A percentile compares a stretch with the other conserved stretches of the same genome.
These are phyloP conservation scores for Scaptomyza tumidula DNA, from an alignment of 2,888 invertebrate species.

Conservation along the genomic window DNA sequence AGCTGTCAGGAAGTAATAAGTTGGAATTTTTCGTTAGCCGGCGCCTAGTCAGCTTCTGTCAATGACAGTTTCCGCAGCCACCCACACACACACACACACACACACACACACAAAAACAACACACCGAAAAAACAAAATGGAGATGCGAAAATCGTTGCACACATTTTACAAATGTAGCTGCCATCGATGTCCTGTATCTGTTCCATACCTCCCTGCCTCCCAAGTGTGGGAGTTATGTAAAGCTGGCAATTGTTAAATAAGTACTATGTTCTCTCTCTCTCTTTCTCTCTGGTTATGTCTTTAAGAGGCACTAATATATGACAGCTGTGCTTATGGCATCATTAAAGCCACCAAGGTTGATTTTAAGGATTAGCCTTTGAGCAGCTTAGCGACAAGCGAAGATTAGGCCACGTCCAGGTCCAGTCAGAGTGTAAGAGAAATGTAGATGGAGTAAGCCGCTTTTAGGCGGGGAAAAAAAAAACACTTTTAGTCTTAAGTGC, in stretches of 20 bases:
- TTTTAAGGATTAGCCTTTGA: conserved; percentile 67
- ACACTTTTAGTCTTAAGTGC: neutral
- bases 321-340: conserved; percentile 57
- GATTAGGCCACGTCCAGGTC: conserved; percentile 33
- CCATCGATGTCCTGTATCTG: conserved; percentile 18
- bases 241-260: conserved; percentile 43
- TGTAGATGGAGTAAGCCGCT: conserved; percentile 23
- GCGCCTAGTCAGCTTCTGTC: conserved; percentile 69
- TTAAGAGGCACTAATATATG: neutral
- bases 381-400: conserved; percentile 63
- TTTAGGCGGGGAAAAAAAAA: conserved; percentile 27
- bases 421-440: neutral
- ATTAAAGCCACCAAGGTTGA: conserved; percentile 67
- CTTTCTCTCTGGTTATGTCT: too few relatives aligned
- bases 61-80: conserved; percentile 71
- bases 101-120: conserved; percentile 5
- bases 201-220: neutral
- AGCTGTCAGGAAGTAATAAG: conserved; percentile 83
- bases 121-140: conserved; percentile 6
- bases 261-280: conserved; percentile 26
- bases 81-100: conserved; percentile 4
- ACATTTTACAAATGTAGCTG: conserved; percentile 70
- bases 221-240: conserved; percentile 12
- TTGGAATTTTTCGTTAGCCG: conserved; percentile 67
- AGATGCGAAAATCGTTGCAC: conserved; percentile 54